Percentiles rank a stretch among this genome's conserved stretches.
These are phyloP conservation scores for Ornithorhynchus anatinus DNA, from an alignment of 2,113 vertebrate genomes.

Conservation along the genomic window DNA sequence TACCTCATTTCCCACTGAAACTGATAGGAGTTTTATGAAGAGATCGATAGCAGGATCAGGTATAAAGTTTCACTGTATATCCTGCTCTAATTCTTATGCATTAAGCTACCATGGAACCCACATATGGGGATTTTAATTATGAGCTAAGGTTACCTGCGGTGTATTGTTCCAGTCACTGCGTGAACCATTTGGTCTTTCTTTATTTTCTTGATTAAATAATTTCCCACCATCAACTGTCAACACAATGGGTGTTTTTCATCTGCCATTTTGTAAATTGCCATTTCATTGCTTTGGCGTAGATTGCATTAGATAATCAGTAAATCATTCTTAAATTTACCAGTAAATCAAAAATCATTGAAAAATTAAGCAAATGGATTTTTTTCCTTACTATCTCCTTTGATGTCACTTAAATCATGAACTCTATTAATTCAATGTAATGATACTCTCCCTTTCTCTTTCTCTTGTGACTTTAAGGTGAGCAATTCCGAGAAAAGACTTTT, in stretches of 20 bases:
- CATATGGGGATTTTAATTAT: constrained; percentile 4
- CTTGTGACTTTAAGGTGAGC: too few relatives aligned
- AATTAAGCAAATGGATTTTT: too few relatives aligned
- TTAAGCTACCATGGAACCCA: not conserved
- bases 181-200: not conserved
- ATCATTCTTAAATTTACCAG: too few relatives aligned
- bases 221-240: not conserved
- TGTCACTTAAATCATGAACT: too few relatives aligned
- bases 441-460: too few relatives aligned
- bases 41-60: not conserved
- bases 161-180: not conserved
- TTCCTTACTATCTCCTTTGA: too few relatives aligned
- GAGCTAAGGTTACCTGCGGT: not conserved
- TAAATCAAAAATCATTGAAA: too few relatives aligned
- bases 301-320: too few relatives aligned
- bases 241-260: not conserved
- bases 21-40: not conserved
- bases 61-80: too few relatives aligned
- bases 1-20: not conserved
- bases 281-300: not conserved
- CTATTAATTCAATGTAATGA: too few relatives aligned
- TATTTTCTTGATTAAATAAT: constrained; percentile 17
- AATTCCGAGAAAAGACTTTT: too few relatives aligned
- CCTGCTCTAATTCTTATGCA: not conserved
- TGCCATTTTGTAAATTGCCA: not conserved